Evolutionary conservation across 2,797 vertebrate species (phyloP).

Genomic region (Staurois parvus): DNA sequence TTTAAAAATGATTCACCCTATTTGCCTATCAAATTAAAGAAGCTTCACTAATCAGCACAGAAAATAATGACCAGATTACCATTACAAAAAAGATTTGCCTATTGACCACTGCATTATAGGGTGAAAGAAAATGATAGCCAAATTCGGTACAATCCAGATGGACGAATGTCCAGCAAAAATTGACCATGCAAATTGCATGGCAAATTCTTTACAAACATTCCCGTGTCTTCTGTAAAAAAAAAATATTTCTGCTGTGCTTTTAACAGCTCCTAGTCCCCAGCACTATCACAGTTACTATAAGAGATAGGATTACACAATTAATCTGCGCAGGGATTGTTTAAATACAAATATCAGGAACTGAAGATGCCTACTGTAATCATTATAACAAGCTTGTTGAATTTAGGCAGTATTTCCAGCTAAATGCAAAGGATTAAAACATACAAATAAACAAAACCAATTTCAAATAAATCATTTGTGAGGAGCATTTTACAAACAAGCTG

Average conservation of each 20-base stretch:
- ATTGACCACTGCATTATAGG: too few species aligned
- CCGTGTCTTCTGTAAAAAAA: neutral
- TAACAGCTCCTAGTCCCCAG: neutral
- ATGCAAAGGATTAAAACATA: constrained; percentile 46
- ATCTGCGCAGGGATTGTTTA: neutral
- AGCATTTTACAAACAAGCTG: constrained; percentile 59
- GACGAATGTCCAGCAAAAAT: too few species aligned
- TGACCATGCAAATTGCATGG: too few species aligned
- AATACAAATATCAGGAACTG: constrained; percentile 24
- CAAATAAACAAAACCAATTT: constrained; percentile 58
- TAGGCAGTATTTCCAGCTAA: constrained; percentile 43
- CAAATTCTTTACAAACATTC: neutral
- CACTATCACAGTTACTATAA: neutral
- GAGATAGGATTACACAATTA: constrained; percentile 21
- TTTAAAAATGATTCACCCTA: too few species aligned
- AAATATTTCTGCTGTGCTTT: neutral
- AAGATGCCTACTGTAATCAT: constrained; percentile 8
- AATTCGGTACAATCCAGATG: too few species aligned
- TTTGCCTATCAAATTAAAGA: too few species aligned
- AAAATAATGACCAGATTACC: too few species aligned
- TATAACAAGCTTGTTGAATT: constrained; percentile 9
- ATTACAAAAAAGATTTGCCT: too few species aligned
- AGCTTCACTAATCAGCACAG: too few species aligned
- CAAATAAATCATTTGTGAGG: constrained; percentile 59
- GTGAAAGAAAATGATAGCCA: too few species aligned